Evolutionary conservation across 2,888 invertebrate species (phyloP).

Genomic region (Ectemnius continuus): DNA sequence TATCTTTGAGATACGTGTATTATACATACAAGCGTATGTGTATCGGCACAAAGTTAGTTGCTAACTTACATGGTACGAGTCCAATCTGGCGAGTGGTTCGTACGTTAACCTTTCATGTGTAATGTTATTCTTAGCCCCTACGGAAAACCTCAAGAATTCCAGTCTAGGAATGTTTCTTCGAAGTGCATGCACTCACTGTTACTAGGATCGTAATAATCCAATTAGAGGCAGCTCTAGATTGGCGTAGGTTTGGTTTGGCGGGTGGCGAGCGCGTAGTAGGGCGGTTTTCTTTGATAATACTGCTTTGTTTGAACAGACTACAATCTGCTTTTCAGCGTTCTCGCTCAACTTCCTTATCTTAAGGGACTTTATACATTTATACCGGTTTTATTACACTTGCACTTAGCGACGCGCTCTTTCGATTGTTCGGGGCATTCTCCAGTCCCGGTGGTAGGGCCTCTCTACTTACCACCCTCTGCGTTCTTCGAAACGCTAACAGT

Average conservation of each 20-base stretch:
- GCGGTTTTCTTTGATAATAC: too few relatives aligned
- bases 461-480: background rate
- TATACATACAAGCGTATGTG: background rate
- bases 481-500: background rate
- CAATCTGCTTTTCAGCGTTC: background rate
- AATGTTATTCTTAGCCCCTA: constrained; percentile 4
- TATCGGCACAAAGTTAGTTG: background rate
- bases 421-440: background rate
- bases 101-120: background rate
- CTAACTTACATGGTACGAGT: background rate
- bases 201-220: too few relatives aligned
- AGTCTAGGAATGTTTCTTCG: too few relatives aligned
- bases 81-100: background rate
- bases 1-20: background rate
- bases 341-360: background rate
- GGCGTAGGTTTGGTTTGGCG: too few relatives aligned
- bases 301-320: too few relatives aligned
- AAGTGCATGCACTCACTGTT: too few relatives aligned
- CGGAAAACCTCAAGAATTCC: background rate
- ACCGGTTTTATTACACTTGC: constrained; percentile 8
- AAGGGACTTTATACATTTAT: constrained; percentile 3
- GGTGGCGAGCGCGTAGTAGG: too few relatives aligned
- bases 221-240: too few relatives aligned
- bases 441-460: background rate
- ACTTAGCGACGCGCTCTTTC: background rate